A percentile compares a stretch with the other conserved stretches of the same genome.
phyloP scores from a whole-genome alignment of 2,797 vertebrate species.

The Eidolon dupreanum region DNA sequence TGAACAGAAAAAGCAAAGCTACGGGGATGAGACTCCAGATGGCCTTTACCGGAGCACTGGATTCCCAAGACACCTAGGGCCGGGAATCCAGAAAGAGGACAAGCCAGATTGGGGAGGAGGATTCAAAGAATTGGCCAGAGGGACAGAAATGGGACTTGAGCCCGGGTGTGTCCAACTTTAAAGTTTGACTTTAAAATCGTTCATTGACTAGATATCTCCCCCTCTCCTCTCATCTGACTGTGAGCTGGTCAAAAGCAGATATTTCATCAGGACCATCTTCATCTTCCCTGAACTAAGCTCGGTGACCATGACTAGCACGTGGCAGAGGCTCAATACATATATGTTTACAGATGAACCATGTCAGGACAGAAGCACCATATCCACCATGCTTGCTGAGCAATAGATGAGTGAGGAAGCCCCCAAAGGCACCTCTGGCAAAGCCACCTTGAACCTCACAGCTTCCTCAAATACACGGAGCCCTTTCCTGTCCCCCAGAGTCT shows the following conservation, averaged over 20 bases:
- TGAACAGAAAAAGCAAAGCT: background rate
- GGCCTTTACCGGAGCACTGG: no score
- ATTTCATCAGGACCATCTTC: background rate
- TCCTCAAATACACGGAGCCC: background rate
- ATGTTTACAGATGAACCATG: background rate
- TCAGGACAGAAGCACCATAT: background rate
- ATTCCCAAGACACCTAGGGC: background rate
- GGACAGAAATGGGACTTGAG: background rate
- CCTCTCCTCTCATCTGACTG: background rate
- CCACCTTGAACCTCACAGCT: background rate
- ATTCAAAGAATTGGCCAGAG: background rate
- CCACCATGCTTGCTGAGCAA: fast-evolving
- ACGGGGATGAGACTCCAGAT: fast-evolving
- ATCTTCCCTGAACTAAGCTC: background rate
- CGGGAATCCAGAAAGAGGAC: background rate
- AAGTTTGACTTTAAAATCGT: background rate
- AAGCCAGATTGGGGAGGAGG: fast-evolving
- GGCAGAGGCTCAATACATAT: background rate
- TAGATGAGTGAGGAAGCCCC: background rate
- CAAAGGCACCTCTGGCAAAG: background rate
- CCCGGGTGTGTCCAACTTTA: background rate
- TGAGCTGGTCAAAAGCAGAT: background rate
- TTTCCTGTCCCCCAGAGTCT: background rate
- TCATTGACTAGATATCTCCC: no score
- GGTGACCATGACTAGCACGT: background rate